Percentiles rank a stretch among this genome's conserved stretches.
These are phyloP conservation scores for Parascotia fuliginaria DNA, from an alignment of 2,888 invertebrate species.

Conservation along the genomic window DNA sequence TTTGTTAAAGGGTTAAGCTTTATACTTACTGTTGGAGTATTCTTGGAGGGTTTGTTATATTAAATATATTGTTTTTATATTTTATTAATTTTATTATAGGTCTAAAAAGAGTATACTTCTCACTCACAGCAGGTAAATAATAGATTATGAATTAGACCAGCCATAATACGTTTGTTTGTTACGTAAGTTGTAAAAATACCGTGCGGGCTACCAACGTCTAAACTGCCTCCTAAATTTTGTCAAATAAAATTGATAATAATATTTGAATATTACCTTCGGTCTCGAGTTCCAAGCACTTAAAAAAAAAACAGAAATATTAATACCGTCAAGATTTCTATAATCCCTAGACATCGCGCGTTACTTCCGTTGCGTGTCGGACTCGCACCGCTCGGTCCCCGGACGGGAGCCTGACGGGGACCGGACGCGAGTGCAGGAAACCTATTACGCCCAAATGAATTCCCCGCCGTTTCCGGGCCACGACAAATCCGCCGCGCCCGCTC, in stretches of 20 bases:
- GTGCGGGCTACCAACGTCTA: too few species aligned
- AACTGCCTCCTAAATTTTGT: too few species aligned
- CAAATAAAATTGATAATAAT: too few species aligned
- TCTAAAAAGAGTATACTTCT: too few species aligned
- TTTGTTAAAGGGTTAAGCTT: slow-evolving; percentile 48
- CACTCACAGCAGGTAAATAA: too few species aligned
- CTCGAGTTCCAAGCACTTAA: background rate
- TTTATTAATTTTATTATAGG: too few species aligned
- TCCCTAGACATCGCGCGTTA: slow-evolving; percentile 50
- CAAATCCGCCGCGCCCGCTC: slow-evolving; percentile 73
- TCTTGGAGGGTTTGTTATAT: slow-evolving; percentile 1
- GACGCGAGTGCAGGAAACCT: slow-evolving; percentile 81
- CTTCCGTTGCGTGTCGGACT: slow-evolving; percentile 76
- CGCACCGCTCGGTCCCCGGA: slow-evolving; percentile 60
- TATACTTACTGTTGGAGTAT: slow-evolving; percentile 6
- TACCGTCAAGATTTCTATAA: slow-evolving; percentile 30
- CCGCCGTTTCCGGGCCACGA: slow-evolving; percentile 81
- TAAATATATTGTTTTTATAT: background rate
- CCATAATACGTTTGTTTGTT: too few species aligned
- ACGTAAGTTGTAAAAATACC: too few species aligned
- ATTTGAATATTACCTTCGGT: too few species aligned
- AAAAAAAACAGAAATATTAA: slow-evolving; percentile 1
- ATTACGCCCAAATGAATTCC: slow-evolving; percentile 85
- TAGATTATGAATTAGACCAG: too few species aligned
- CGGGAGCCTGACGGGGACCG: slow-evolving; percentile 71